Base-by-base conservation (phyloP, 2,113 vertebrate genomes). In the Melanotaenia duboulayi region DNA sequence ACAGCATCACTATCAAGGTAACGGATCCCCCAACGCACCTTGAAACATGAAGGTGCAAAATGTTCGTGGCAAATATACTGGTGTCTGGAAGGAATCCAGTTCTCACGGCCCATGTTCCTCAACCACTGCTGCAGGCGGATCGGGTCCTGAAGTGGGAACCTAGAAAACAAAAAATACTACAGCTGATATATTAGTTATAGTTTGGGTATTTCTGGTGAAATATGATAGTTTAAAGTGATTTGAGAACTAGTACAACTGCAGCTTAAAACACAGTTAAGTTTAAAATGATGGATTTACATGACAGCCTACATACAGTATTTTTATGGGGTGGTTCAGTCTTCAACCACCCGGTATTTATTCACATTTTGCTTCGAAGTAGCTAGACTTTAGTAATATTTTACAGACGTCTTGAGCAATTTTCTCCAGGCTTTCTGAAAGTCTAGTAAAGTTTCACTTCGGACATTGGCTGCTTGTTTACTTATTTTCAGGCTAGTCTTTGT, bases 41-140 rank as follows among this genome's bases (percentile, higher is more conserved):
- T 94, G 79, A 95, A 95, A 76, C 94, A 94, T 7, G 93, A 92
- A 0, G 93, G 81, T 0, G 86, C 80, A 44, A 96, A 95, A 51
- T 95, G 94, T 13, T 95, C 87, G 0, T 93, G 93, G 85, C 95
- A 94, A n/a, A 96, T 80, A 25, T 94, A 94, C 77, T 96, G 94
- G 75, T 94, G 93, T 35, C 91, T 89, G 22, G 92, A 92, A 1
- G 95, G 94, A 16, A 86, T 81, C 94, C 94, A 95, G 63, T 89
- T 87, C 65, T 95, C 93, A 0, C 84, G 78, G 0, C 92, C 89
- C 92, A 95, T 93, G 82, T 93, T 94, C 1, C 39, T 76, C 50
- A 96, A 90, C 95, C 95, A 96, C 78, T 84, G 91, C 66, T 86
- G 88, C 44, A 95, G 92, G 32, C 93, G 86, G 2, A 57, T 75